These are phyloP conservation scores for Drosophila mayri DNA, from an alignment of 1,140 invertebrate species.

Conservation along the genomic window DNA sequence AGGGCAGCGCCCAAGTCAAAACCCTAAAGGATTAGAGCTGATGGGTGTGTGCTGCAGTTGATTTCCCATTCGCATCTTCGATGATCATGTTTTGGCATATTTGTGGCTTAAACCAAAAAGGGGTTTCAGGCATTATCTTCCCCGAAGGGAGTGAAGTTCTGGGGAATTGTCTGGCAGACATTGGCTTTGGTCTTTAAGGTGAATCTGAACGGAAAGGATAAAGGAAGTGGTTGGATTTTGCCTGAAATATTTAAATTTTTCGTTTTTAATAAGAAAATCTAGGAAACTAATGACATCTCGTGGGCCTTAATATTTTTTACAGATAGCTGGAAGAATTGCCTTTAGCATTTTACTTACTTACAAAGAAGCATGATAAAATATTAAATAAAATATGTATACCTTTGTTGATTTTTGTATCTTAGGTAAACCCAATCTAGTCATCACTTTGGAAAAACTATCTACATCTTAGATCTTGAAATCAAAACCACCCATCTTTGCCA, in stretches of 20 bases:
- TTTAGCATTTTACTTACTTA: too few relatives aligned
- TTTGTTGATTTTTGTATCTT: background rate
- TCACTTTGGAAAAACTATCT: background rate
- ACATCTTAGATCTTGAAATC: background rate
- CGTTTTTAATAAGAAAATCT: background rate
- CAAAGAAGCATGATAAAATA: too few relatives aligned
- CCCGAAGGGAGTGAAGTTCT: slow-evolving; percentile 18
- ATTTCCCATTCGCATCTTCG: slow-evolving; percentile 36
- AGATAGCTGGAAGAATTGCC: too few relatives aligned
- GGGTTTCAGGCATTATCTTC: slow-evolving; percentile 18
- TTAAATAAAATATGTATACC: background rate
- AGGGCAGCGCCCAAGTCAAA: slow-evolving; percentile 60
- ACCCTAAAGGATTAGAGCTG: slow-evolving; percentile 61
- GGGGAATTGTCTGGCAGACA: slow-evolving; percentile 9
- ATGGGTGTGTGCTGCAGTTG: slow-evolving; percentile 46
- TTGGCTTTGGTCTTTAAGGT: background rate
- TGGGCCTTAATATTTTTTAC: too few relatives aligned
- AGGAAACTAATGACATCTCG: background rate
- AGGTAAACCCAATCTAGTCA: background rate
- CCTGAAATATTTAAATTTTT: slow-evolving; percentile 4
- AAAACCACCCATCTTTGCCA: slow-evolving; percentile 11
- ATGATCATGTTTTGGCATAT: slow-evolving; percentile 80
- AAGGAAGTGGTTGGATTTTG: background rate
- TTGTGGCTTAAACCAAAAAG: slow-evolving; percentile 61
- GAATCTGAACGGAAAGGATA: background rate